Evolutionary conservation across 2,797 vertebrate genomes (phyloP).

Genomic region (Sebastes aleutianus): DNA sequence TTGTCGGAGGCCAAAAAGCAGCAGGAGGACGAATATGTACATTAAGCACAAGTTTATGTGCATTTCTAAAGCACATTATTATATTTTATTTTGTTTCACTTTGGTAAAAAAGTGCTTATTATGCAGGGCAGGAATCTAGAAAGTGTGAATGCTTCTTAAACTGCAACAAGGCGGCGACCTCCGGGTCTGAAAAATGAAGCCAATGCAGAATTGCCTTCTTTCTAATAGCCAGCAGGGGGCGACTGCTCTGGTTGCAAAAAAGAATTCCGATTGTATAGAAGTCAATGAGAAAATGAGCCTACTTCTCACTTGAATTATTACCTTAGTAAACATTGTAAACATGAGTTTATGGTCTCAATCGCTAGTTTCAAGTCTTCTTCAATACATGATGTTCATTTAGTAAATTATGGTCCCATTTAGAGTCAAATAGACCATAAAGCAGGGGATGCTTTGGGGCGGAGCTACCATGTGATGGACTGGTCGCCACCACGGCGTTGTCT

Average conservation of each 20-base stretch:
- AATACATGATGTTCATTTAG: no score
- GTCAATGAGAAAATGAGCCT: no score
- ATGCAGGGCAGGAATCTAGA: neutral
- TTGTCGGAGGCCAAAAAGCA: neutral
- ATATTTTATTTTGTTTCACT: neutral
- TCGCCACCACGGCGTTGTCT: neutral
- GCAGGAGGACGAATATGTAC: neutral
- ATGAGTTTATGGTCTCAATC: no score
- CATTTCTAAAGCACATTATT: slow-evolving; percentile 1
- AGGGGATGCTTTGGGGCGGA: neutral
- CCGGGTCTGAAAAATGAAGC: no score
- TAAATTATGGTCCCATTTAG: neutral
- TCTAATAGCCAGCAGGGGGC: no score
- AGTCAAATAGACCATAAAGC: neutral
- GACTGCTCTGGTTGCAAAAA: no score
- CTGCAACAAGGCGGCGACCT: no score
- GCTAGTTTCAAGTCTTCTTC: no score
- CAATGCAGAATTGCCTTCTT: no score
- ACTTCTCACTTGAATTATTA: no score
- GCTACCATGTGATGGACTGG: neutral
- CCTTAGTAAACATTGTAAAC: no score
- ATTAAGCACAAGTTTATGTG: slow-evolving; percentile 5
- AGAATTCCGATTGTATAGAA: no score
- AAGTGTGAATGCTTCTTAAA: neutral
- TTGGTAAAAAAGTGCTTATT: neutral